Conservation (phyloP, 1,140 invertebrate genomes). For the Chrysomallon squamiferum region DNA sequence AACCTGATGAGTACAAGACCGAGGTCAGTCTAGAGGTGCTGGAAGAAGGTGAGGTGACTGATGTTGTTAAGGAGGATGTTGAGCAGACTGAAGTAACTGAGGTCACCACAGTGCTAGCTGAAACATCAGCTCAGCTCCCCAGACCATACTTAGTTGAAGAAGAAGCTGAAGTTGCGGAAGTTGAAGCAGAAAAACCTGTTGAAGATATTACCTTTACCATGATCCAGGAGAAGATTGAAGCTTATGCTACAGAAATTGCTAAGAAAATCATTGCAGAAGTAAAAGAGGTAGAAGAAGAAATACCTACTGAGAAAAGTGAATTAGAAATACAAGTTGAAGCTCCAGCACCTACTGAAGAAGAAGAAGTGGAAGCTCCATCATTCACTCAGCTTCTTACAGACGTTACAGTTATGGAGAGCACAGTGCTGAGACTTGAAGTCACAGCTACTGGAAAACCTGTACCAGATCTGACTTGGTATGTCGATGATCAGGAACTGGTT, state of each 20-base stretch:
- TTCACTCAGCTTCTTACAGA: constrained; percentile 54
- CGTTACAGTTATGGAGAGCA: constrained; percentile 51
- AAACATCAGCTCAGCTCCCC: constrained; percentile 29
- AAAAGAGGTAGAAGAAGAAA: constrained; percentile 21
- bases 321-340: constrained; percentile 2
- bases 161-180: constrained; percentile 21
- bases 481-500: constrained; percentile 53
- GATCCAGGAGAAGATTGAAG: constrained; percentile 9
- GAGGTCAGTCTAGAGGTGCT: constrained; percentile 25
- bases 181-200: constrained; percentile 15
- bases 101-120: constrained; percentile 24
- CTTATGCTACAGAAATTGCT: constrained; percentile 31
- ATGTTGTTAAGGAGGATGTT: constrained; percentile 26
- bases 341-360: constrained; percentile 20
- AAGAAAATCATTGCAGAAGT: constrained; percentile 29
- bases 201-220: constrained; percentile 8
- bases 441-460: constrained; percentile 45
- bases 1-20: constrained; percentile 25
- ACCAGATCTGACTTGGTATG: constrained; percentile 53
- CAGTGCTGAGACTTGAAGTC: constrained; percentile 46
- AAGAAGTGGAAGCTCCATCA: constrained; percentile 44
- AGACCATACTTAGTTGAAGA: constrained; percentile 29
- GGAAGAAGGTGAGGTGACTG: constrained; percentile 20
- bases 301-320: constrained; percentile 14
- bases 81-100: constrained; percentile 34